Evolutionary conservation across 2,888 invertebrate species (phyloP).

Genomic region (Ormyrus labotus): DNA sequence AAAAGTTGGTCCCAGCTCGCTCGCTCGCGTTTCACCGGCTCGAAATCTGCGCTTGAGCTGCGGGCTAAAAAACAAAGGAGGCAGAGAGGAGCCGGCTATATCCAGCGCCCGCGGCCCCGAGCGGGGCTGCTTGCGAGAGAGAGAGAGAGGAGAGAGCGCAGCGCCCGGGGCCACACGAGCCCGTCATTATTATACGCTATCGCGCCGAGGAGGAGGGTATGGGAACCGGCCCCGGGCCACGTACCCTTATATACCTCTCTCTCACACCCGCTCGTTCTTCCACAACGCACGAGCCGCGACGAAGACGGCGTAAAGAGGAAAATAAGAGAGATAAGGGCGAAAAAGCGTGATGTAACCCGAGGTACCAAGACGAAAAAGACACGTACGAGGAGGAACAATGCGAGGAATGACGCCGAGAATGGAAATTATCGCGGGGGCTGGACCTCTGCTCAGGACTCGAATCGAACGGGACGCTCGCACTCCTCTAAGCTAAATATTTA

Average conservation of each 20-base stretch:
- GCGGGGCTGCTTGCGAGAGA: conserved; percentile 14
- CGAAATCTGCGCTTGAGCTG: conserved; percentile 59
- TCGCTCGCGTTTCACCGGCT: conserved; percentile 29
- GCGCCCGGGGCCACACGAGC: conserved; percentile 52
- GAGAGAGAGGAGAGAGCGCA: conserved; percentile 14
- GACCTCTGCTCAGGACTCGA: too few relatives aligned
- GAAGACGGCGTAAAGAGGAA: conserved; percentile 34
- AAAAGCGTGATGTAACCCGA: conserved; percentile 45
- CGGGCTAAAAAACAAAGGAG: conserved; percentile 22
- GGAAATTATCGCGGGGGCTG: too few relatives aligned
- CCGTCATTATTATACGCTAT: conserved; percentile 61
- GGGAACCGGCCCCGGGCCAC: conserved; percentile 54
- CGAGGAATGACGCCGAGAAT: too few relatives aligned
- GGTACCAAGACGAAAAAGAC: neutral
- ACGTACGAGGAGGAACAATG: neutral
- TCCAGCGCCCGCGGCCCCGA: conserved; percentile 19
- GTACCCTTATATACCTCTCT: conserved; percentile 46
- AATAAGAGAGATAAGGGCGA: conserved; percentile 45
- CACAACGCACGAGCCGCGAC: conserved; percentile 38
- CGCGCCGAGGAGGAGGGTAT: conserved; percentile 62
- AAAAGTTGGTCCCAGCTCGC: conserved; percentile 47
- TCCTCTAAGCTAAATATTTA: too few relatives aligned
- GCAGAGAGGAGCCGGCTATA: neutral
- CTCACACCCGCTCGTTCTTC: conserved; percentile 28
- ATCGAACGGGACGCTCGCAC: too few relatives aligned